Evolutionary conservation across 2,113 vertebrate species (phyloP).

Genomic region (Peromyscus californicus): DNA sequence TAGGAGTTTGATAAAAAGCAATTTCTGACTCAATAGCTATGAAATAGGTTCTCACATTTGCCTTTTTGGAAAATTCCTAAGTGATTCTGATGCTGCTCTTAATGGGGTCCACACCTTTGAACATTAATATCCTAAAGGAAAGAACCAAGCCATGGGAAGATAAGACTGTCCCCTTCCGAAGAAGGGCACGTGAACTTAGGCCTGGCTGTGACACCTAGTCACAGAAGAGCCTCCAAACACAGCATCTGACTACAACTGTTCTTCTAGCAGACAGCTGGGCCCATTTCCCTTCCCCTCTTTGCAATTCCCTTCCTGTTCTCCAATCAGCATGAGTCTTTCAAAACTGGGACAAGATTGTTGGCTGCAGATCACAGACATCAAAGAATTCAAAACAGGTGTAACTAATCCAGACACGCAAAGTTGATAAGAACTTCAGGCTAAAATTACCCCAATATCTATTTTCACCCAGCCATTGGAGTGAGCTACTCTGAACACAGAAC

Average conservation of each 20-base stretch:
- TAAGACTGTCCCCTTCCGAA: accelerated
- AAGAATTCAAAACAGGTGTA: not conserved
- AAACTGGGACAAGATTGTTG: not conserved
- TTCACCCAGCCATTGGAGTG: not conserved
- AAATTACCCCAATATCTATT: not conserved
- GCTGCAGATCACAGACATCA: not conserved
- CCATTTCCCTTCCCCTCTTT: not conserved
- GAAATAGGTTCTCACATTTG: not conserved
- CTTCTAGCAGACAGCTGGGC: not conserved
- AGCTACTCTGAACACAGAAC: not conserved
- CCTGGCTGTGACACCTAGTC: not conserved
- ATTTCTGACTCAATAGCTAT: not conserved
- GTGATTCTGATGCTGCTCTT: not conserved
- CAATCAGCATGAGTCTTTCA: not conserved
- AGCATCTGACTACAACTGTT: not conserved
- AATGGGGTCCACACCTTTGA: not conserved
- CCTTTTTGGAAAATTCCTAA: not conserved
- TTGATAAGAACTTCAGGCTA: not conserved
- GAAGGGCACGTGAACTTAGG: accelerated
- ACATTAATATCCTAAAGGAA: not conserved
- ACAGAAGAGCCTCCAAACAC: not conserved
- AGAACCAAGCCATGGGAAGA: accelerated
- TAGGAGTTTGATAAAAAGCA: constrained; percentile 1
- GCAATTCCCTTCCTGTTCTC: not conserved
- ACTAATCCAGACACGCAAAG: not conserved